These are phyloP conservation scores for Neogobius melanostomus DNA, from an alignment of 2,113 vertebrate species.

Conservation along the genomic window DNA sequence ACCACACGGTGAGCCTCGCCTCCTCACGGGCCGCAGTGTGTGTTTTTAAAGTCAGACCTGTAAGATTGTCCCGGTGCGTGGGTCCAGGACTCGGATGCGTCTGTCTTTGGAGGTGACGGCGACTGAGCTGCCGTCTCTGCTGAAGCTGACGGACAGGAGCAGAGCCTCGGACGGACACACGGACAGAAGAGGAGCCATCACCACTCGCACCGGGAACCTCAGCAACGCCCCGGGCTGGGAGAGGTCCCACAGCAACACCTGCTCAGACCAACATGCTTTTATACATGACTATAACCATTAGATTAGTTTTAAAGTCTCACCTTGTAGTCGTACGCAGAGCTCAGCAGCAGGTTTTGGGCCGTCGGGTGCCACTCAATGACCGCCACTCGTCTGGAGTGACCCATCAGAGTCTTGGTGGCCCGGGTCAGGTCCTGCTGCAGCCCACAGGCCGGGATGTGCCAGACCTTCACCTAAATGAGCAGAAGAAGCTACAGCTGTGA, in stretches of 20 bases:
- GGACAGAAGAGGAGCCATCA: conserved; percentile 67
- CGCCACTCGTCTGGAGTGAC: conserved; percentile 86
- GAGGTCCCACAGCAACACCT: conserved; percentile 72
- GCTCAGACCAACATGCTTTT: background rate
- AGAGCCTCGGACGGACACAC: conserved; percentile 77
- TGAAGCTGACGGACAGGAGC: conserved; percentile 91
- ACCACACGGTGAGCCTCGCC: background rate
- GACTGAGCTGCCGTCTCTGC: conserved; percentile 85
- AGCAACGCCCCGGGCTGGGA: conserved; percentile 66
- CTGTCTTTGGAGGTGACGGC: conserved; percentile 88
- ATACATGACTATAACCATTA: no score
- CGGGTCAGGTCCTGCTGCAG: conserved; percentile 79
- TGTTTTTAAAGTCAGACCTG: conserved; percentile 73
- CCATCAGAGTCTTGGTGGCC: conserved; percentile 83
- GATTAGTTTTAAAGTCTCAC: conserved; percentile 59
- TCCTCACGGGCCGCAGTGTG: background rate
- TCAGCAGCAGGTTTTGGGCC: conserved; percentile 87
- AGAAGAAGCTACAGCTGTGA: background rate
- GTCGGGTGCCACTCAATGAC: conserved; percentile 97
- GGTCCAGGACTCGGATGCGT: conserved; percentile 85
- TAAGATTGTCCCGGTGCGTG: conserved; percentile 78
- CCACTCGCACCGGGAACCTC: conserved; percentile 75
- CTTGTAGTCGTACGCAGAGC: conserved; percentile 91
- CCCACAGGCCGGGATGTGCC: conserved; percentile 86
- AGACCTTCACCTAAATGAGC: conserved; percentile 85